Percentiles rank a stretch among this genome's conserved stretches.
Evolutionary conservation across 37 sponge, comb jelly and placozoan genomes (phyloP).

Genomic region (Chondrosia reniformis): DNA sequence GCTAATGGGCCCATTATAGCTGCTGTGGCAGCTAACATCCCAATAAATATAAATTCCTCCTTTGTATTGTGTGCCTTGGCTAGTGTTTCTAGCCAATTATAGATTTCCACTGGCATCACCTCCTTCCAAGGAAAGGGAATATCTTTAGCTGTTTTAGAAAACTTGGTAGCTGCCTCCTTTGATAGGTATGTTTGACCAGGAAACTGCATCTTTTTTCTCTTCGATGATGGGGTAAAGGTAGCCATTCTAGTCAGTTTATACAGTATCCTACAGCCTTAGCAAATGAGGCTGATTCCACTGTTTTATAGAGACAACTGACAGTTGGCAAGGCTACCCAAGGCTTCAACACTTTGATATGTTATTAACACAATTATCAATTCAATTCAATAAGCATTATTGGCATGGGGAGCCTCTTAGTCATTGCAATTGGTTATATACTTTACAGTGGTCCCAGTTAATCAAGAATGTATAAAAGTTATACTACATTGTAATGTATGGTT

Average conservation of each 20-base stretch:
- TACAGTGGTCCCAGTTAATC: too few relatives aligned
- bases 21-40: slow-evolving; percentile 2
- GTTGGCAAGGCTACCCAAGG: too few relatives aligned
- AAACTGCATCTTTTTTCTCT: background rate
- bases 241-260: background rate
- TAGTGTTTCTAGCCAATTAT: background rate
- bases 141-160: background rate
- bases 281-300: too few relatives aligned
- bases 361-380: too few relatives aligned
- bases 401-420: too few relatives aligned
- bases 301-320: too few relatives aligned
- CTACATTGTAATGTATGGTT: too few relatives aligned
- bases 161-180: background rate
- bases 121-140: background rate
- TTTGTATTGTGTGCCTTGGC: slow-evolving; percentile 7
- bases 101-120: background rate
- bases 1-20: slow-evolving; percentile 14
- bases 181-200: background rate
- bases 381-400: too few relatives aligned
- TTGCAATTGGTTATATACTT: too few relatives aligned
- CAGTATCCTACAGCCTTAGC: too few relatives aligned
- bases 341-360: too few relatives aligned
- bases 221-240: background rate
- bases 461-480: too few relatives aligned
- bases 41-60: background rate